A percentile compares a stretch with the other conserved stretches of the same genome.
Conservation (phyloP, 2,113 vertebrate species). For the Aldabrachelys gigantea region DNA sequence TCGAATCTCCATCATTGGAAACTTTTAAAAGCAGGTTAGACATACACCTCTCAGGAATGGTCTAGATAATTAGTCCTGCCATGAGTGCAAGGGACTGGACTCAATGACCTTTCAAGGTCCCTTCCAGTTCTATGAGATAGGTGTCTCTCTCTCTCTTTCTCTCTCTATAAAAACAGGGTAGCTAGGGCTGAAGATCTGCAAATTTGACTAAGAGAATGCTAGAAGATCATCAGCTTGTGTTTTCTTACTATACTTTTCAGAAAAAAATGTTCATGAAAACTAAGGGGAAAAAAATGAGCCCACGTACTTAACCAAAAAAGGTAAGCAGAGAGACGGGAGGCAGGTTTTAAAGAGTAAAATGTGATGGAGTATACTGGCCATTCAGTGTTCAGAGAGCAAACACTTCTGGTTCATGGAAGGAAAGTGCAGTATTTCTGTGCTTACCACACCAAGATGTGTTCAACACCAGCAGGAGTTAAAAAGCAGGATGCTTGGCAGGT, state of each 20-base stretch:
- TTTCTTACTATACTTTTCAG: constrained; percentile 50
- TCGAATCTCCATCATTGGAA: too few relatives aligned
- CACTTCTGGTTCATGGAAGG: constrained; percentile 41
- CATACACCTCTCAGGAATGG: too few relatives aligned
- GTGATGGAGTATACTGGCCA: constrained; percentile 66
- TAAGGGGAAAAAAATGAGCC: constrained; percentile 68
- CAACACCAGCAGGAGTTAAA: constrained; percentile 34
- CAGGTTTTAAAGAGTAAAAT: background rate
- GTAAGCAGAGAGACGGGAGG: constrained; percentile 10
- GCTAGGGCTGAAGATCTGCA: background rate
- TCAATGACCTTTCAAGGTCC: too few relatives aligned
- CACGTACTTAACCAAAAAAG: constrained; percentile 71
- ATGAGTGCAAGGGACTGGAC: too few relatives aligned
- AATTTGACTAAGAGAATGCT: background rate
- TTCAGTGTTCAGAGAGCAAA: constrained; percentile 61
- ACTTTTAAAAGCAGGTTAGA: too few relatives aligned
- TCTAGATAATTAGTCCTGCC: too few relatives aligned
- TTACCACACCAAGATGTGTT: background rate
- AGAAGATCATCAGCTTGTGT: background rate
- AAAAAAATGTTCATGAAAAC: constrained; percentile 60
- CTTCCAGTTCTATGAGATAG: too few relatives aligned
- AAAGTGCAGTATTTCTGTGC: background rate
- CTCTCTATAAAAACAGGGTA: background rate
- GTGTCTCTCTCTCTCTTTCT: too few relatives aligned
- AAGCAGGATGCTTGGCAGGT: constrained; percentile 32